Percentiles rank a stretch among this genome's conserved stretches.
Conservation (phyloP, 2,113 vertebrate species). For the Indicator indicator region DNA sequence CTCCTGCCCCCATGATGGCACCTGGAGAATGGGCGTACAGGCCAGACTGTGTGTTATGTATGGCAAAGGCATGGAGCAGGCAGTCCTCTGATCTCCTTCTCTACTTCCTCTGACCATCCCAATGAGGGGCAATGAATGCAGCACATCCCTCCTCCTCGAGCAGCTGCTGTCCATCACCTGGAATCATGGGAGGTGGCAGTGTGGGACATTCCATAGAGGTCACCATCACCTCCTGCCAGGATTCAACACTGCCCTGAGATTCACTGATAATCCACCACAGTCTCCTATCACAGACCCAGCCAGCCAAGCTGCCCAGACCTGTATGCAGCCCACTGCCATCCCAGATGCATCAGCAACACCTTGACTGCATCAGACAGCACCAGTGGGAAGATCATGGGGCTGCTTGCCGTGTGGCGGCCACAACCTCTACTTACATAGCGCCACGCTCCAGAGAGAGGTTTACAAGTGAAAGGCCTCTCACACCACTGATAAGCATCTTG, state of each 20-base stretch:
- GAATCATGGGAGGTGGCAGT: neutral
- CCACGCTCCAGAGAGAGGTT: neutral
- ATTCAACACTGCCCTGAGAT: neutral
- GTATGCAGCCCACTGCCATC: neutral
- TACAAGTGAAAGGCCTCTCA: neutral
- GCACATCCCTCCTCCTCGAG: rapidly evolving
- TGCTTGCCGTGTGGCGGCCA: neutral
- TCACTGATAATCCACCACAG: neutral
- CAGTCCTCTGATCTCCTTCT: neutral
- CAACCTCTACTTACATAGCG: neutral
- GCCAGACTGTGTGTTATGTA: neutral
- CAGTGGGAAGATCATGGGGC: neutral
- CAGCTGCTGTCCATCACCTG: neutral
- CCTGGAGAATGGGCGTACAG: neutral
- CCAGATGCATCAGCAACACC: slow-evolving; percentile 56
- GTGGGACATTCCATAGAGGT: neutral
- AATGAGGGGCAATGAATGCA: rapidly evolving
- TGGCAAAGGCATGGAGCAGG: neutral
- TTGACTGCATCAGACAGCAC: slow-evolving; percentile 33
- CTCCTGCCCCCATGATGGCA: rapidly evolving
- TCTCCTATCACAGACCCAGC: neutral
- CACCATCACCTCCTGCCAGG: rapidly evolving
- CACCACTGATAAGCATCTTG: neutral
- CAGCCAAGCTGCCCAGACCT: neutral
- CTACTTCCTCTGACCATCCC: neutral